A percentile compares a stretch with the other conserved stretches of the same genome.
Conservation (phyloP, 2,113 vertebrate genomes). For the Harpagus bidentatus region DNA sequence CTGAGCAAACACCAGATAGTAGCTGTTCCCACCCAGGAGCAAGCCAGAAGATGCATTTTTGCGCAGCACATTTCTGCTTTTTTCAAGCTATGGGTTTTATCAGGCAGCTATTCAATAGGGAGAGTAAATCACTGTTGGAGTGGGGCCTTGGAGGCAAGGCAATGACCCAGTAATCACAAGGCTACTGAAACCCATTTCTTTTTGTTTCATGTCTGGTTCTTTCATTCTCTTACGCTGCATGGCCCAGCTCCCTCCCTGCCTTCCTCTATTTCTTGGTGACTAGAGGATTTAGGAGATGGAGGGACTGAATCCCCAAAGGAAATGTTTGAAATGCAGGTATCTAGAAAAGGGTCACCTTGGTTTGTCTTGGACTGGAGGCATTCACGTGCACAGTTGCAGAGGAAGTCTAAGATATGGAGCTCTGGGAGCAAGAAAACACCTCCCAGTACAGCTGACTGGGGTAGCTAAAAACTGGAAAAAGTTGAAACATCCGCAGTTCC, state of each 20-base stretch:
- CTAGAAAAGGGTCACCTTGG: neutral
- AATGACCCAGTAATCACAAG: neutral
- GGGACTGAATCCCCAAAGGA: neutral
- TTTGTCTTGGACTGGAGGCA: neutral
- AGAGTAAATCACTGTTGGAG: neutral
- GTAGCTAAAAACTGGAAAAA: neutral
- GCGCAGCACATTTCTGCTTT: neutral
- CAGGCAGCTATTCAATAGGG: neutral
- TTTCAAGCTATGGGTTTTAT: neutral
- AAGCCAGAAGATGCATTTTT: neutral
- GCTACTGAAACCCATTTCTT: neutral
- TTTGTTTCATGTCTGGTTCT: neutral
- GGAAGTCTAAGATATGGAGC: neutral
- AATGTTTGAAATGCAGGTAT: neutral
- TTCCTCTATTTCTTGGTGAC: neutral
- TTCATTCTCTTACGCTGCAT: neutral
- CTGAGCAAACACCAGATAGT: neutral
- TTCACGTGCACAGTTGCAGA: neutral
- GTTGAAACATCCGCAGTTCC: neutral
- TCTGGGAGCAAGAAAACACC: neutral
- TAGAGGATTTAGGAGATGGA: neutral
- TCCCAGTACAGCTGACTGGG: neutral
- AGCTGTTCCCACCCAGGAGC: neutral
- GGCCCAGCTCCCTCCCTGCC: neutral
- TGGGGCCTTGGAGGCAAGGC: neutral